phyloP scores from a whole-genome alignment of 2,797 vertebrate species.

The Rhinatrema bivittatum region DNA sequence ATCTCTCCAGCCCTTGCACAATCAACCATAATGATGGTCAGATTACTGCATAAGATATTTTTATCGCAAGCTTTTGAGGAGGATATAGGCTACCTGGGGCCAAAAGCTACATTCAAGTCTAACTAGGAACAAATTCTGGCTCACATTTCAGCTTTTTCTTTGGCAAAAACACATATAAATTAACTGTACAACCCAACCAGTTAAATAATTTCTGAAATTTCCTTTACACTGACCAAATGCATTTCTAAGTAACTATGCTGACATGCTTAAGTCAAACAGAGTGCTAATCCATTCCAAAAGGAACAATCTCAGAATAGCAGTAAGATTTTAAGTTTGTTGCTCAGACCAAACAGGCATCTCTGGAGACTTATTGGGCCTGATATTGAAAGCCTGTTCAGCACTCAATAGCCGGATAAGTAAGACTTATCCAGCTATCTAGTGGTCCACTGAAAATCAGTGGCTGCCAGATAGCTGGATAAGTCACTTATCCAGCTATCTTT shows the following conservation, averaged over 20 bases:
- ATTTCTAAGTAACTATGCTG: too few relatives aligned
- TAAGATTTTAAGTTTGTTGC: not conserved
- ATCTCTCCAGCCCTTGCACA: conserved; percentile 22
- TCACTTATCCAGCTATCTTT: too few relatives aligned
- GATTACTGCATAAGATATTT: conserved; percentile 19
- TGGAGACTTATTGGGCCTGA: too few relatives aligned
- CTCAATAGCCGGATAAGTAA: too few relatives aligned
- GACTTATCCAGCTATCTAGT: too few relatives aligned
- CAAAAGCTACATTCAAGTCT: too few relatives aligned
- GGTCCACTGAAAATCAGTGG: too few relatives aligned
- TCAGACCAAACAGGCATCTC: not conserved
- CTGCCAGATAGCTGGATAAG: too few relatives aligned
- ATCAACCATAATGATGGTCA: conserved; percentile 25
- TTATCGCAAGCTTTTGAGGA: conserved; percentile 13
- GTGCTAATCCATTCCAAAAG: not conserved
- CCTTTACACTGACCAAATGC: not conserved
- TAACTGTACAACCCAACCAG: not conserved
- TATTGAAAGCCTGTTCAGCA: too few relatives aligned
- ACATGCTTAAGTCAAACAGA: conserved; percentile 4
- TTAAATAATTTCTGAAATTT: conserved; percentile 3
- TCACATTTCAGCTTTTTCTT: conserved; percentile 10
- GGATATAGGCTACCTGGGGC: too few relatives aligned
- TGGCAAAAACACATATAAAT: conserved; percentile 1
- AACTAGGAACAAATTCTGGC: too few relatives aligned
- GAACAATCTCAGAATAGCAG: not conserved